These are phyloP conservation scores for Hydractinia echinata DNA, from an alignment of 30 jellyfish, hydroid and myxozoan genomes.

Conservation along the genomic window DNA sequence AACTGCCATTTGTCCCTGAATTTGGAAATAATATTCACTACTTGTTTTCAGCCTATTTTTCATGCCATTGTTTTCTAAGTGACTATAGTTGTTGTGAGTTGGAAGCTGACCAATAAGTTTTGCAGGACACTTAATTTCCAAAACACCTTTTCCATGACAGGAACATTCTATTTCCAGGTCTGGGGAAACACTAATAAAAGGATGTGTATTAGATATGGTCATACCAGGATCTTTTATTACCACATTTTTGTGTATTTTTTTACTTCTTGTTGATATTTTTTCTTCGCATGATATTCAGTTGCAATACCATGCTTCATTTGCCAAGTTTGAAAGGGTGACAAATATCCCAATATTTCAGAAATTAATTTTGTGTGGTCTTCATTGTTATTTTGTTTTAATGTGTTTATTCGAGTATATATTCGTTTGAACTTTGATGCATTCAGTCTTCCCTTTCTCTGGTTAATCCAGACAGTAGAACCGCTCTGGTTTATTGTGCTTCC, in stretches of 20 bases:
- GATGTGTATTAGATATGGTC: conserved; percentile 15
- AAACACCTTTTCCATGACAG: conserved; percentile 28
- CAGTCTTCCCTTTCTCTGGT: conserved; percentile 31
- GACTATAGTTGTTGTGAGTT: not conserved
- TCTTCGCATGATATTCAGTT: too few species aligned
- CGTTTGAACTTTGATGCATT: conserved; percentile 33
- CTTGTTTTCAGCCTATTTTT: too few species aligned
- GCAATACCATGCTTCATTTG: conserved; percentile 22
- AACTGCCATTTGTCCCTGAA: too few species aligned
- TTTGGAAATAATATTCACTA: too few species aligned
- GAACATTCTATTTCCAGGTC: conserved; percentile 23
- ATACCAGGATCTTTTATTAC: too few species aligned
- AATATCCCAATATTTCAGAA: not conserved
- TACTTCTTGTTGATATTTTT: not conserved
- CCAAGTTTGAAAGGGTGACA: too few species aligned
- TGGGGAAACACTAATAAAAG: conserved; percentile 25
- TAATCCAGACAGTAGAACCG: not conserved
- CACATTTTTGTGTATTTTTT: not conserved
- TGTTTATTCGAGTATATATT: not conserved
- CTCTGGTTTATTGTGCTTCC: conserved; percentile 16
- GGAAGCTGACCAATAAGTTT: conserved; percentile 4
- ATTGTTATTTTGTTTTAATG: not conserved
- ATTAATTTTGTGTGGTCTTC: not conserved
- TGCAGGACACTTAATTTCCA: conserved; percentile 38
- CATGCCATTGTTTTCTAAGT: too few species aligned